Evolutionary conservation across 2,797 vertebrate species (phyloP), one percentile per base, ranked within the genome.

Genomic region (Xenopus petersii): DNA sequence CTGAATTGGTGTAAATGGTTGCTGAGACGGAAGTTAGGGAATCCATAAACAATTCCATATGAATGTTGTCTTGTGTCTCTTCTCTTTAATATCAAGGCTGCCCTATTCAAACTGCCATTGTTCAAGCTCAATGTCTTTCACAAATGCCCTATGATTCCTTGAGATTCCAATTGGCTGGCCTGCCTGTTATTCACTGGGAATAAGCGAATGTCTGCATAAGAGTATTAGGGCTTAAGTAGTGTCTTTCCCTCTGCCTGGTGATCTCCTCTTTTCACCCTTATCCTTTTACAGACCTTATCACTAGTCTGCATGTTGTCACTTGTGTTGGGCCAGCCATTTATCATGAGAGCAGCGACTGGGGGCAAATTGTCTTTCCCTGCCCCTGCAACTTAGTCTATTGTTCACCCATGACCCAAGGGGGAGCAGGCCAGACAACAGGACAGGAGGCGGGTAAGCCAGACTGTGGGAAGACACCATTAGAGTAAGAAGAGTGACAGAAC

Each of bases 261-360:
- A 51, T 51, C 49, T 51, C 12, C 61, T 47, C n/a, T 26, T 51
- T 30, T 71, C 65, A 82, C 83, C 85, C 85, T 76, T 80, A 92
- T 90, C 92, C 89, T 93, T 93, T 94, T 95, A 92, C 91, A 95
- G 94, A 93, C 93, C 90, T 90, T 94, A 92, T 92, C 90, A 91
- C 93, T 93, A 94, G 92, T 95, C 93, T 94, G 93, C 94, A 94
- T 95, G 94, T 94, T 94, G 93, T 94, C 93, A 93, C 89, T 87
- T 81, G 88, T 89, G 83, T 89, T 89, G 86, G 90, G 92, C 87
- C 80, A 88, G 88, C 90, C 94, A 95, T 96, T 95, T 93, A 95
- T 95, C 94, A 96, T 92, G 88, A 91, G 91, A 90, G 30, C 91
- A 83, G 88, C 86, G 82, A 81, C 79, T 80, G 81, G 59, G 26